phyloP scores from a whole-genome alignment of 2,797 vertebrate species.

The Mycteria americana region DNA sequence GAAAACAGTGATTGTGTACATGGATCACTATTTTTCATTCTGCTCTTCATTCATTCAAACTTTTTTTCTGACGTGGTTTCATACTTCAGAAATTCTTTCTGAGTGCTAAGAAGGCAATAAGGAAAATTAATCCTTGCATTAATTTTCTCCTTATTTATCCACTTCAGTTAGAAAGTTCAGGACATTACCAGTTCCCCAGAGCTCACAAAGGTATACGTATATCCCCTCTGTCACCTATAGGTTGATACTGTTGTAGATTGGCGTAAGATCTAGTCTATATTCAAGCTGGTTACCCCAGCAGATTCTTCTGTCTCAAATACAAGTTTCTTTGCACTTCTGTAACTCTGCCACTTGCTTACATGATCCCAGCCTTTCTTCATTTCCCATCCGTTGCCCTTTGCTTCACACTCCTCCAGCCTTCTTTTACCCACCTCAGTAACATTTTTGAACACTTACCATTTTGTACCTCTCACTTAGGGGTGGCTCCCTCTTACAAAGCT shows the following conservation, averaged over 20 bases:
- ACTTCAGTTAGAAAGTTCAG: background rate
- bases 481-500: background rate
- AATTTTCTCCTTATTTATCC: background rate
- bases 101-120: background rate
- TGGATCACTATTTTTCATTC: background rate
- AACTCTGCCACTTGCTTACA: background rate
- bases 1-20: background rate
- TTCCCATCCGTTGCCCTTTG: background rate
- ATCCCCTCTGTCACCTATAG: background rate
- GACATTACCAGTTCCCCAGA: background rate
- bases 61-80: rapidly evolving
- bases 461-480: background rate
- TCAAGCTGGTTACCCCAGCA: background rate
- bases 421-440: background rate
- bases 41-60: background rate
- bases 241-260: background rate
- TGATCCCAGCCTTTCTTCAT: background rate
- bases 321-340: background rate
- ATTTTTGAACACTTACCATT: background rate
- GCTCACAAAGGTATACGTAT: background rate
- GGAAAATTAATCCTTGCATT: background rate
- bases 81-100: background rate
- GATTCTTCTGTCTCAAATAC: background rate
- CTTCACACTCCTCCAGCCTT: background rate
- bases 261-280: background rate